Conservation (phyloP, 1,140 invertebrate species). For the Archivesica marissinica region DNA sequence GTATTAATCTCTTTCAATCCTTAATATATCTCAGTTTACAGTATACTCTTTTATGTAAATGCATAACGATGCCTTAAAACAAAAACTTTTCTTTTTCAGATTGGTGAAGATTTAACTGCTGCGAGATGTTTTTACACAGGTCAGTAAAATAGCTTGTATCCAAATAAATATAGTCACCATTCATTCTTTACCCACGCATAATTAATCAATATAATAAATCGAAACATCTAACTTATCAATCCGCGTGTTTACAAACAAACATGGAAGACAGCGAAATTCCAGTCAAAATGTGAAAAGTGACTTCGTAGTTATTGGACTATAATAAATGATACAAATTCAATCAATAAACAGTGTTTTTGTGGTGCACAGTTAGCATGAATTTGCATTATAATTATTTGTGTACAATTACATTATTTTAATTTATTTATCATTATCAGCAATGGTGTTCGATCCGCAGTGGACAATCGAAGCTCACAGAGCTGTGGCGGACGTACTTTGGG, state of each 20-base stretch:
- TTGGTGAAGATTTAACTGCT: neutral
- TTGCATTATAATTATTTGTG: neutral
- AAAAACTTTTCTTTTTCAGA: slow-evolving; percentile 3
- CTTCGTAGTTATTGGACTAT: neutral
- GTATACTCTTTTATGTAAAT: too few relatives aligned
- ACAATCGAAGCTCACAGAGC: neutral
- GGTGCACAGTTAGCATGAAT: neutral
- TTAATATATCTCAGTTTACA: too few relatives aligned
- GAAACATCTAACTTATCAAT: too few relatives aligned
- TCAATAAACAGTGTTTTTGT: neutral
- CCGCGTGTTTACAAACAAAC: too few relatives aligned
- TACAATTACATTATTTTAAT: neutral
- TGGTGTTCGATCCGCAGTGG: slow-evolving; percentile 8
- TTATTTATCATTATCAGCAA: neutral
- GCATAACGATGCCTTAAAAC: too few relatives aligned
- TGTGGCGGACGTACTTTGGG: slow-evolving; percentile 5
- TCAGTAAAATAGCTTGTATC: neutral
- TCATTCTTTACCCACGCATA: too few relatives aligned
- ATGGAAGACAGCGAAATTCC: too few relatives aligned
- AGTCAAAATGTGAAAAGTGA: neutral
- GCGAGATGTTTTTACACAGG: slow-evolving; percentile 29
- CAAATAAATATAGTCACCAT: too few relatives aligned
- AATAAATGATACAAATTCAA: neutral
- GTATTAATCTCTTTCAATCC: too few relatives aligned
- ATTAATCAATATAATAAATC: too few relatives aligned